Conservation (phyloP, 2,797 vertebrate species). For the Mus caroli region DNA sequence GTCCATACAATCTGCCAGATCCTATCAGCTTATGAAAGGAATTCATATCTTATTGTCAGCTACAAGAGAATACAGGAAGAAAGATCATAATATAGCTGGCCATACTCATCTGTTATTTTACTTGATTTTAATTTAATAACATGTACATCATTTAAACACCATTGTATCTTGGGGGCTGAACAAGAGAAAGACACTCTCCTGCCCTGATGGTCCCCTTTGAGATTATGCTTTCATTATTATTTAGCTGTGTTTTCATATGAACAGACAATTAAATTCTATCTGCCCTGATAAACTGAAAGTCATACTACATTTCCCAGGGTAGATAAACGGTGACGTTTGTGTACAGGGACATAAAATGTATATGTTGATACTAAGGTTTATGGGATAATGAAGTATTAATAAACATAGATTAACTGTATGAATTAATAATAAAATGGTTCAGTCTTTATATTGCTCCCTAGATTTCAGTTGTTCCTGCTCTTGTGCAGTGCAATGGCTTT, state of each 20-base stretch:
- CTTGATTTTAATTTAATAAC: neutral
- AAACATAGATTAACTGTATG: neutral
- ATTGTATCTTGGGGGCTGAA: neutral
- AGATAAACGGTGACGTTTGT: neutral
- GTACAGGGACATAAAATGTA: neutral
- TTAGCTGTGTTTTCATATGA: neutral
- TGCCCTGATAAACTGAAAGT: neutral
- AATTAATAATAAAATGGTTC: neutral
- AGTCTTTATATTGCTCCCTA: neutral
- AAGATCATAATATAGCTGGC: neutral
- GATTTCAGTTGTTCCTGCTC: neutral
- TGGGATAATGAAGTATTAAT: neutral
- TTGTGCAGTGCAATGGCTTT: neutral
- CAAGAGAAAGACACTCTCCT: neutral
- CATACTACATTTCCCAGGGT: neutral
- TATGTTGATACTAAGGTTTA: neutral
- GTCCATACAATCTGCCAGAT: neutral
- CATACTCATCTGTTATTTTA: neutral
- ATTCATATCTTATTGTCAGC: neutral
- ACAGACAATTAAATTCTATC: neutral
- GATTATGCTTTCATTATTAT: neutral
- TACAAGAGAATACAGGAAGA: neutral
- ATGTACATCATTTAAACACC: neutral
- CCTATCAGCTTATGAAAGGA: neutral
- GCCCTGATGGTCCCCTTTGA: neutral